Percentiles rank a stretch among this genome's conserved stretches.
Evolutionary conservation across 2,797 vertebrate species (phyloP).

Genomic region (Loriculus beryllinus): DNA sequence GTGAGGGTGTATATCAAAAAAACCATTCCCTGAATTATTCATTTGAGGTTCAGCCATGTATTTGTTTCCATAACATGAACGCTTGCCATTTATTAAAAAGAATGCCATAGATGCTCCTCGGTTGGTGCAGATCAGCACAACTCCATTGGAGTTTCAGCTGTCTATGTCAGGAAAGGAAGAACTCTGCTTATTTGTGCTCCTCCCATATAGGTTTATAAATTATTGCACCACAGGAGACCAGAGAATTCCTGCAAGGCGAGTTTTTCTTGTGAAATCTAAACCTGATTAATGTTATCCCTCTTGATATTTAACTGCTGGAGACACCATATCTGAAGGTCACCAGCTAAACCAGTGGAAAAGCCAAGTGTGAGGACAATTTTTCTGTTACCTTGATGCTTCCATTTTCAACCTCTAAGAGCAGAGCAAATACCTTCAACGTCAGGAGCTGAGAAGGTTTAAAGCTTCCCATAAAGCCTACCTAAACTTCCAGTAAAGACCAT

Average conservation of each 20-base stretch:
- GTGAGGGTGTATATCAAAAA: neutral
- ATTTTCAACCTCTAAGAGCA: neutral
- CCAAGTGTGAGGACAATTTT: neutral
- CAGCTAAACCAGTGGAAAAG: neutral
- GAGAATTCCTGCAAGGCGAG: neutral
- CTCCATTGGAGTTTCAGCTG: neutral
- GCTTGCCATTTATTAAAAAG: neutral
- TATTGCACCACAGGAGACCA: neutral
- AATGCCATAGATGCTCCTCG: neutral
- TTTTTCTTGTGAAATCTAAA: neutral
- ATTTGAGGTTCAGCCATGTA: neutral
- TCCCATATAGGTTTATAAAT: neutral
- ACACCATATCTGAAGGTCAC: neutral
- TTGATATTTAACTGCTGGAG: neutral
- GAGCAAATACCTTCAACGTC: neutral
- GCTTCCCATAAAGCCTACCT: neutral
- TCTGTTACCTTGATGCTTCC: neutral
- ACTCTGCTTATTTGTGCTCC: neutral
- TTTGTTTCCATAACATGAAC: neutral
- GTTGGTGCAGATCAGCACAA: neutral
- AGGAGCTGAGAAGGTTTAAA: neutral
- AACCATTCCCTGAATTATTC: neutral
- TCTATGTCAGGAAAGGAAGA: neutral
- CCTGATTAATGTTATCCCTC: neutral
- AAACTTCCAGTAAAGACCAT: neutral